phyloP scores from a whole-genome alignment of 2,113 vertebrate species.

The Emydocephalus ijimae region DNA sequence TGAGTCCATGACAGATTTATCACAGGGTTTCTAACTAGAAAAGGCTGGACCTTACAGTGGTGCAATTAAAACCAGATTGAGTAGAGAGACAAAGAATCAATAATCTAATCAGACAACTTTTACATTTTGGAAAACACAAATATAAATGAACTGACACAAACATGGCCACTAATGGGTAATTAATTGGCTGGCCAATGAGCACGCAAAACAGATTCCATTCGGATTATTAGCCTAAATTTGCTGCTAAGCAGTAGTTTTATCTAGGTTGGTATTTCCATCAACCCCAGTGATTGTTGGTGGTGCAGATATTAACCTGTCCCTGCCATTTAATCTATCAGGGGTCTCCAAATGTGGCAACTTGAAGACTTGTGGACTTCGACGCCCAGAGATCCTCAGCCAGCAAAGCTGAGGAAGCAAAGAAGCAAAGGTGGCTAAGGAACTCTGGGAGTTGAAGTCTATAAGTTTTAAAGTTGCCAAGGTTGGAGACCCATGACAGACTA shows the following conservation, averaged over 20 bases:
- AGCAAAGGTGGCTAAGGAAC: too few species aligned
- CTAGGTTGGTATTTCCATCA: neutral
- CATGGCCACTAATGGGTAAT: slow-evolving; percentile 56
- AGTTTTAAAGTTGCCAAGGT: too few species aligned
- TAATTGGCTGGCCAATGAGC: slow-evolving; percentile 39
- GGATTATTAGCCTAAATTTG: neutral
- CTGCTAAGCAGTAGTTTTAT: neutral
- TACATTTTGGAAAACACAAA: slow-evolving; percentile 65
- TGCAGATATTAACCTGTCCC: neutral
- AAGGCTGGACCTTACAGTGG: slow-evolving; percentile 59
- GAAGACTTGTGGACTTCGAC: too few species aligned
- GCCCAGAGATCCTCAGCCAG: too few species aligned
- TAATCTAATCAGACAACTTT: slow-evolving; percentile 67
- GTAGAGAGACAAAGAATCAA: slow-evolving; percentile 68
- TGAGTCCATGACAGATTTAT: slow-evolving; percentile 68
- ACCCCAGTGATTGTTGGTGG: neutral
- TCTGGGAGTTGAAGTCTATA: too few species aligned
- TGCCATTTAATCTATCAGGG: neutral
- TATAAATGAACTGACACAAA: slow-evolving; percentile 74
- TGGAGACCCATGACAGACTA: too few species aligned
- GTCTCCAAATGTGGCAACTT: too few species aligned
- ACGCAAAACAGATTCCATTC: neutral
- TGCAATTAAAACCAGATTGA: slow-evolving; percentile 74
- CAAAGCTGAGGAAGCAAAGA: too few species aligned
- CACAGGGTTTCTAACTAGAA: slow-evolving; percentile 54